Evolutionary conservation across 1,140 invertebrate species (phyloP).

Genomic region (Eulimnadia texana): DNA sequence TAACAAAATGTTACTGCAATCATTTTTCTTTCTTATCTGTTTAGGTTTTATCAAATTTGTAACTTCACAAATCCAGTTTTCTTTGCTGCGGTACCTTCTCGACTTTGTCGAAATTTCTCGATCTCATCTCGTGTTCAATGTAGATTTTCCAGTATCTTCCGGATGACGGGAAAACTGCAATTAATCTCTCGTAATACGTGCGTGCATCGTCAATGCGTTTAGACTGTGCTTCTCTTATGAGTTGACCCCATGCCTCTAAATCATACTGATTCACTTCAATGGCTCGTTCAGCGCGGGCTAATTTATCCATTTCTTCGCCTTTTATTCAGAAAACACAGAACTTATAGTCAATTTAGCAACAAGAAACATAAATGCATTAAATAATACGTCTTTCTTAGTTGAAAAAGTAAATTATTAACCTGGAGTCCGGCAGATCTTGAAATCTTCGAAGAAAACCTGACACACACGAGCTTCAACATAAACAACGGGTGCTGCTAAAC

Average conservation of each 20-base stretch:
- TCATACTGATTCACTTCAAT: conserved; percentile 73
- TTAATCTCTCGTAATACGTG: conserved; percentile 81
- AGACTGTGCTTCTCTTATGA: conserved; percentile 80
- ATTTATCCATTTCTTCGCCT: conserved; percentile 26
- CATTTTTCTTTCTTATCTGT: neutral
- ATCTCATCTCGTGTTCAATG: conserved; percentile 98
- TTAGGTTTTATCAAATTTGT: neutral
- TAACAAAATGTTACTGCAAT: neutral
- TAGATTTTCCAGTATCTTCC: conserved; percentile 98
- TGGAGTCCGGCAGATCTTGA: too few species aligned
- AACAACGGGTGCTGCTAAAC: too few species aligned
- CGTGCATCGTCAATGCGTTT: conserved; percentile 82
- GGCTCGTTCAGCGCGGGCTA: conserved; percentile 38
- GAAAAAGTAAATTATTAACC: too few species aligned
- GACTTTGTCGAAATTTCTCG: conserved; percentile 88
- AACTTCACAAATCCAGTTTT: too few species aligned
- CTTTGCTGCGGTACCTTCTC: conserved; percentile 62
- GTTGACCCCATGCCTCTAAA: conserved; percentile 89
- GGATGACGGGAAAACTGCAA: conserved; percentile 84
- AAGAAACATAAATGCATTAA: too few species aligned
- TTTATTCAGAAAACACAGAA: conserved; percentile 4
- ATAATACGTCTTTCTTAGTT: too few species aligned
- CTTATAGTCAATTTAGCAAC: too few species aligned
- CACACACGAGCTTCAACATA: too few species aligned
- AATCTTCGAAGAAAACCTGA: too few species aligned